Evolutionary conservation across 2,113 vertebrate genomes (phyloP).

Genomic region (Silurus glanis): DNA sequence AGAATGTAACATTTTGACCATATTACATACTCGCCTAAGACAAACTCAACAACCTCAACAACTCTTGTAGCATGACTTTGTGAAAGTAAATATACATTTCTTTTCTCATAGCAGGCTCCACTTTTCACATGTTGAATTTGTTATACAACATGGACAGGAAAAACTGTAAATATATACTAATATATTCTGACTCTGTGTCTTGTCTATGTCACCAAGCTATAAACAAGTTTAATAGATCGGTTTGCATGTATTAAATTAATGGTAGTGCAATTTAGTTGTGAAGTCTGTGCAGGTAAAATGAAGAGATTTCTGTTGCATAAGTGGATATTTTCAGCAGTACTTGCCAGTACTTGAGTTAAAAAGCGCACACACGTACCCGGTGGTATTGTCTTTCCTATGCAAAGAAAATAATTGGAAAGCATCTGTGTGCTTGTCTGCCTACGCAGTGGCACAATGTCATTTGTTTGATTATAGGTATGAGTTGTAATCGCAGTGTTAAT

Average conservation of each 20-base stretch:
- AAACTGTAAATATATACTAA: background rate
- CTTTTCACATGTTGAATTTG: background rate
- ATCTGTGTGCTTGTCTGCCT: slow-evolving; percentile 38
- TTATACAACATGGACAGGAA: background rate
- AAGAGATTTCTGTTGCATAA: slow-evolving; percentile 19
- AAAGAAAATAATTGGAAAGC: slow-evolving; percentile 44
- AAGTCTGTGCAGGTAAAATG: background rate
- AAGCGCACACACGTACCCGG: background rate
- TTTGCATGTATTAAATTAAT: background rate
- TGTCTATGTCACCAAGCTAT: background rate
- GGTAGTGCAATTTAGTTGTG: background rate
- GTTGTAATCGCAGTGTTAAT: slow-evolving; percentile 46
- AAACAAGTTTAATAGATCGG: background rate
- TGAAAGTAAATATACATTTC: background rate
- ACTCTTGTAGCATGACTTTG: background rate
- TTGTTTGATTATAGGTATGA: slow-evolving; percentile 37
- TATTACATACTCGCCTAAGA: too few relatives aligned
- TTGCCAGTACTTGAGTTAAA: background rate
- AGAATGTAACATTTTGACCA: too few relatives aligned
- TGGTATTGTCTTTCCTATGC: slow-evolving; percentile 6
- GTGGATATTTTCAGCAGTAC: slow-evolving; percentile 10
- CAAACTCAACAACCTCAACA: background rate
- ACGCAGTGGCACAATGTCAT: slow-evolving; percentile 48
- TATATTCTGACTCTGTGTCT: background rate
- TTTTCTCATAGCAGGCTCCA: background rate